Conservation (phyloP, 2,888 invertebrate species). For the Morpho helenor region DNA sequence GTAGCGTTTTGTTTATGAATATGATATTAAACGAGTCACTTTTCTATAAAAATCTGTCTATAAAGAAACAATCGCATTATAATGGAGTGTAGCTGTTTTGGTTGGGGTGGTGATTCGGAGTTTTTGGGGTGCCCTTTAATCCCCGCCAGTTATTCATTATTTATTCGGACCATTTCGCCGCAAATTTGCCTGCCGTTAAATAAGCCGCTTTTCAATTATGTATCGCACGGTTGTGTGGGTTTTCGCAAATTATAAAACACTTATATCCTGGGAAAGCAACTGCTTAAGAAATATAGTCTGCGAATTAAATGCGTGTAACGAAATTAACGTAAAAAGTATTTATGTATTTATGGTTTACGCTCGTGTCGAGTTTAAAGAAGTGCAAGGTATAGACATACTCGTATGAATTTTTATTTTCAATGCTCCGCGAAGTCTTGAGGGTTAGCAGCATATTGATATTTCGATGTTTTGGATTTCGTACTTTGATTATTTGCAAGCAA, state of each 20-base stretch:
- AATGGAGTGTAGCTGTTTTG: constrained; percentile 34
- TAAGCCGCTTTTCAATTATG: constrained; percentile 50
- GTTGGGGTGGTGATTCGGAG: constrained; percentile 42
- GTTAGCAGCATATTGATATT: not conserved
- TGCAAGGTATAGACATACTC: not conserved
- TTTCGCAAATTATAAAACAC: constrained; percentile 4
- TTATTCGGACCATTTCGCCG: constrained; percentile 62
- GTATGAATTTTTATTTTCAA: not conserved
- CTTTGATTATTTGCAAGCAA: too few species aligned
- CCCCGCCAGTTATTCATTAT: constrained; percentile 60
- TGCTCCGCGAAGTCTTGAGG: not conserved
- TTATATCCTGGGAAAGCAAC: not conserved
- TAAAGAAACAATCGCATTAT: constrained; percentile 39
- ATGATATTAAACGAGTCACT: not conserved
- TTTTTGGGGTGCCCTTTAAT: constrained; percentile 55
- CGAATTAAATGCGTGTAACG: not conserved
- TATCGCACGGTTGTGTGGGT: constrained; percentile 18
- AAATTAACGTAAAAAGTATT: too few species aligned
- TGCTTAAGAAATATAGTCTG: not conserved
- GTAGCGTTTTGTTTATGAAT: too few species aligned
- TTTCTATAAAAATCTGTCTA: constrained; percentile 17
- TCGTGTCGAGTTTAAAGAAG: too few species aligned
- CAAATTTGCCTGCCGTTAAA: constrained; percentile 58
- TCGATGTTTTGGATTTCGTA: too few species aligned
- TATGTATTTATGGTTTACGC: too few species aligned